These are phyloP conservation scores for Acanthoscelides obtectus DNA, from an alignment of 2,888 invertebrate genomes.

Conservation along the genomic window DNA sequence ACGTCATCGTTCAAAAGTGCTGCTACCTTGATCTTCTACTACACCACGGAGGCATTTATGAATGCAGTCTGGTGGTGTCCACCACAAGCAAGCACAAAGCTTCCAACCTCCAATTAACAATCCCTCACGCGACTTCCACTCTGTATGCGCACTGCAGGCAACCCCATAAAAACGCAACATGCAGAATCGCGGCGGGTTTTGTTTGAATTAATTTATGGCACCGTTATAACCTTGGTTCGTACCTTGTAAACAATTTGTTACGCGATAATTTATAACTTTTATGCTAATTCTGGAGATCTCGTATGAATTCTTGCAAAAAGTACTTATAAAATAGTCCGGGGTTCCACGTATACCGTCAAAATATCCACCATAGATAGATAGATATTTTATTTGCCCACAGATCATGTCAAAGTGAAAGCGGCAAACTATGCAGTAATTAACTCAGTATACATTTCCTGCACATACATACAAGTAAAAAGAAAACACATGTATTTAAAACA, in stretches of 20 bases:
- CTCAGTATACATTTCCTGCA: too few relatives aligned
- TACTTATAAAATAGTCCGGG: too few relatives aligned
- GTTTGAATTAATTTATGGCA: not conserved
- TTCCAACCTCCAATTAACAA: not conserved
- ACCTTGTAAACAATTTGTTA: not conserved
- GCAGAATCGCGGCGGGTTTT: not conserved
- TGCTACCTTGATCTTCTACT: not conserved
- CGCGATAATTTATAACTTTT: not conserved
- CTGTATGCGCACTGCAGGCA: not conserved
- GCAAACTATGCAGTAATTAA: too few relatives aligned
- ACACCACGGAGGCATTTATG: not conserved
- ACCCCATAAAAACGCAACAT: not conserved
- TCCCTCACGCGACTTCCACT: not conserved
- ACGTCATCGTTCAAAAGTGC: not conserved
- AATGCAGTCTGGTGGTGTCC: too few relatives aligned
- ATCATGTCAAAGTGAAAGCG: too few relatives aligned
- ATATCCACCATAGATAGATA: too few relatives aligned
- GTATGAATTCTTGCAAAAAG: not conserved
- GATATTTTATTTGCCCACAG: too few relatives aligned
- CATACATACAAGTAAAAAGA: too few relatives aligned
- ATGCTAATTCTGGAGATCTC: not conserved
- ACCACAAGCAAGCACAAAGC: not conserved
- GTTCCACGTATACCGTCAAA: too few relatives aligned
- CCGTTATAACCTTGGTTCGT: not conserved
- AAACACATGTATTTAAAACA: too few relatives aligned